Evolutionary conservation across 2,113 vertebrate genomes (phyloP).

Genomic region (Alligator mississippiensis): DNA sequence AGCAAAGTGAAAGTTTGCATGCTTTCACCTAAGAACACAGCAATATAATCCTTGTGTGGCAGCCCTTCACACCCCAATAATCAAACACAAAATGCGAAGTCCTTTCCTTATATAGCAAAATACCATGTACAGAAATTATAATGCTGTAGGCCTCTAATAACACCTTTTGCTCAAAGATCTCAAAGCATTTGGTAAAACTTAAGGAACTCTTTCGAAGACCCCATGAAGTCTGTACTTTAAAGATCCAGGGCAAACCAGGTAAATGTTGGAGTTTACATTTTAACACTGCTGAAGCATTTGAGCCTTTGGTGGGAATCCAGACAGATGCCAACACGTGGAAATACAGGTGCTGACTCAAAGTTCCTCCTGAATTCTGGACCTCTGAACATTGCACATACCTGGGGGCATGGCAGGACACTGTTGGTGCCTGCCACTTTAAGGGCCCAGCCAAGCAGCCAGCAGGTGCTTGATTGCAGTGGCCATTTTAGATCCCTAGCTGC

Average conservation of each 20-base stretch:
- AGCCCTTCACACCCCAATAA: not conserved
- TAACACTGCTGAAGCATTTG: not conserved
- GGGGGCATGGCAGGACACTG: too few relatives aligned
- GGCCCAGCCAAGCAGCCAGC: too few relatives aligned
- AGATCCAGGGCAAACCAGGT: not conserved
- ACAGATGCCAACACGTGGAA: not conserved
- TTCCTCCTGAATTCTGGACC: not conserved
- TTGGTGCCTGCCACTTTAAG: too few relatives aligned
- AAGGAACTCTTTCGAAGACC: not conserved
- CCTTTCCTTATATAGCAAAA: not conserved
- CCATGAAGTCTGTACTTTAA: not conserved
- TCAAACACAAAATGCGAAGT: not conserved
- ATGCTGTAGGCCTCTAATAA: not conserved
- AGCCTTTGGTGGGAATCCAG: not conserved
- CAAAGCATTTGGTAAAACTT: not conserved
- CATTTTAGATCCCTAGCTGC: too few relatives aligned
- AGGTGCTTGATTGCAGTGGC: too few relatives aligned
- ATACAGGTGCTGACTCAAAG: not conserved
- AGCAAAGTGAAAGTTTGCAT: not conserved
- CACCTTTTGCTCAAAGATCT: not conserved
- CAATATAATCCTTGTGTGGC: accelerated
- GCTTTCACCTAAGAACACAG: not conserved
- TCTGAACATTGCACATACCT: not conserved
- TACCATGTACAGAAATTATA: not conserved
- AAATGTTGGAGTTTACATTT: not conserved